Conservation (phyloP, 2,113 vertebrate genomes). For the Platichthys stellatus region DNA sequence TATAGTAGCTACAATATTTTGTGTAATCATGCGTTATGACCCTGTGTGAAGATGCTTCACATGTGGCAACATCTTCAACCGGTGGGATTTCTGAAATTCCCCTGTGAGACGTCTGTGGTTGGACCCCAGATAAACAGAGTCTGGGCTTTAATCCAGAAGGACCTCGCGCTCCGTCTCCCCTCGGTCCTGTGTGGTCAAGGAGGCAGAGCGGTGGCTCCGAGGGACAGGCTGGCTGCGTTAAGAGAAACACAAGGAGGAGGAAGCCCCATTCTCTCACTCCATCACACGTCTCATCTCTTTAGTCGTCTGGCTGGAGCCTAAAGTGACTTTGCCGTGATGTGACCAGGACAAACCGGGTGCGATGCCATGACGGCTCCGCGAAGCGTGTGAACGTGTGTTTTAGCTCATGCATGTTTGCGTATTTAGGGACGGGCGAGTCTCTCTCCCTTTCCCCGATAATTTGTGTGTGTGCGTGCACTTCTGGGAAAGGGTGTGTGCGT, state of each 20-base stretch:
- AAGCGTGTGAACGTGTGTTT: conserved; percentile 63
- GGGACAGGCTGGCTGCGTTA: conserved; percentile 70
- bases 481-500: background rate
- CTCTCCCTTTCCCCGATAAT: background rate
- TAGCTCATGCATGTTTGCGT: background rate
- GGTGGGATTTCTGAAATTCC: conserved; percentile 9
- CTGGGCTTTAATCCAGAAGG: conserved; percentile 50
- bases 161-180: conserved; percentile 56
- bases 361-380: conserved; percentile 66
- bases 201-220: conserved; percentile 67
- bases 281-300: conserved; percentile 76
- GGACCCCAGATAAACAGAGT: conserved; percentile 50
- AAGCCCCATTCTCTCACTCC: conserved; percentile 72
- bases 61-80: conserved; percentile 10
- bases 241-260: conserved; percentile 68
- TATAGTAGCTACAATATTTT: conserved; percentile 26
- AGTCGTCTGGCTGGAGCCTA: conserved; percentile 65
- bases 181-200: conserved; percentile 70
- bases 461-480: background rate
- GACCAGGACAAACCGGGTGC: conserved; percentile 72
- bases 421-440: no score
- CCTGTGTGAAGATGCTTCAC: background rate
- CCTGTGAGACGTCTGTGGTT: background rate
- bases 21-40: conserved; percentile 15
- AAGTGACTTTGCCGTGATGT: conserved; percentile 77